Conservation (phyloP, 1,140 invertebrate genomes). For the Drosophila prosaltans region DNA sequence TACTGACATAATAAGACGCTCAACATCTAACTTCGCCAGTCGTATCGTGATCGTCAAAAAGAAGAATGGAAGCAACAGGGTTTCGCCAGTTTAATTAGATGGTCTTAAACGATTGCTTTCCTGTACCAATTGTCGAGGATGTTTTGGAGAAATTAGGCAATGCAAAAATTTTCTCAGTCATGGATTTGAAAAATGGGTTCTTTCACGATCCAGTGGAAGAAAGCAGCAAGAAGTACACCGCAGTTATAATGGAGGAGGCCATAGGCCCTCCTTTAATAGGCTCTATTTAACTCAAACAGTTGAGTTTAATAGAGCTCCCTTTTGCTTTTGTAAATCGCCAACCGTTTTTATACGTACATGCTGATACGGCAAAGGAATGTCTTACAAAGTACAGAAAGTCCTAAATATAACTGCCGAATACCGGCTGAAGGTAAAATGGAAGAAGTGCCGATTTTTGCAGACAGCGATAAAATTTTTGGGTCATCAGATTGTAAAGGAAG, state of each 20-base stretch:
- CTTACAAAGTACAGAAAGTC: constrained; percentile 51
- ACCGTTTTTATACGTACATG: constrained; percentile 76
- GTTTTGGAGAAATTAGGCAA: neutral
- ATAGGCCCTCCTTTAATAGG: constrained; percentile 45
- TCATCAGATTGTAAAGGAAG: constrained; percentile 31
- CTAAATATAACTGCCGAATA: constrained; percentile 56
- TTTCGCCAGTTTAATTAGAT: constrained; percentile 46
- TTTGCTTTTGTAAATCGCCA: constrained; percentile 83
- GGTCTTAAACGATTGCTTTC: constrained; percentile 54
- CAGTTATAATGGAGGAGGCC: constrained; percentile 58
- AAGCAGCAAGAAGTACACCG: constrained; percentile 30
- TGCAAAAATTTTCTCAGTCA: constrained; percentile 2
- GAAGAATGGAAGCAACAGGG: constrained; percentile 33
- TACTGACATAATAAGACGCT: constrained; percentile 24
- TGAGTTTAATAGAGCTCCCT: constrained; percentile 83
- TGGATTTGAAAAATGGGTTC: constrained; percentile 44
- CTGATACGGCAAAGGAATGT: constrained; percentile 77
- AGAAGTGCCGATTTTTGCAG: constrained; percentile 47
- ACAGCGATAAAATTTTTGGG: constrained; percentile 60
- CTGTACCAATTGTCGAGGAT: constrained; percentile 58
- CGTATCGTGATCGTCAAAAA: too few relatives aligned
- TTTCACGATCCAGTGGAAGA: constrained; percentile 37
- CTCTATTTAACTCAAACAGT: constrained; percentile 16
- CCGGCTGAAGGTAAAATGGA: constrained; percentile 78
- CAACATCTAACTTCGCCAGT: too few relatives aligned